Percentiles rank a stretch among this genome's conserved stretches.
These are phyloP conservation scores for Ascidia mentula DNA, from an alignment of 23 tunicate species.

Conservation along the genomic window DNA sequence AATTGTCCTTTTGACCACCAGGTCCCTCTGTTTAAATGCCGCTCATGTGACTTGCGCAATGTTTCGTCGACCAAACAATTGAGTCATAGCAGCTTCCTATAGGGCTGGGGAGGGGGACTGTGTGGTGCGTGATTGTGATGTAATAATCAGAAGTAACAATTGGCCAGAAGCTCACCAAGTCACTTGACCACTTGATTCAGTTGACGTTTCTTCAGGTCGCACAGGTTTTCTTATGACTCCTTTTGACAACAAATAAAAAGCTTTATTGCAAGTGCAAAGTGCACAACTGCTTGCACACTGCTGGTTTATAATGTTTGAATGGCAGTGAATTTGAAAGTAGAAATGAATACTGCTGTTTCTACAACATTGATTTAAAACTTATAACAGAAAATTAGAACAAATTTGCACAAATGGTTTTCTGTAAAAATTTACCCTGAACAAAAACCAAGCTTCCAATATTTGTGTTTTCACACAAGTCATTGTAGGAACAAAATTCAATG, in stretches of 20 bases:
- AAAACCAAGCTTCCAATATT: neutral
- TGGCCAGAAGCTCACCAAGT: neutral
- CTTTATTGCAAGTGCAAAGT: neutral
- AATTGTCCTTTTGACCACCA: neutral
- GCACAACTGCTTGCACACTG: neutral
- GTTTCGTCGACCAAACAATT: neutral
- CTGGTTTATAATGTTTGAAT: neutral
- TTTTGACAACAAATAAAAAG: neutral
- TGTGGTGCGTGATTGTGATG: neutral
- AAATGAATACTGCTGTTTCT: neutral
- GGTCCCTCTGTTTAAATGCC: neutral
- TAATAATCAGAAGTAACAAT: neutral
- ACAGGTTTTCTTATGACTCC: neutral
- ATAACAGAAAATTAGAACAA: neutral
- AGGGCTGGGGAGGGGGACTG: neutral
- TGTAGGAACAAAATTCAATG: too few species aligned
- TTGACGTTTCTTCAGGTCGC: neutral
- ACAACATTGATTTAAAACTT: neutral
- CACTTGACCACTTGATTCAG: neutral
- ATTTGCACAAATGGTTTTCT: neutral
- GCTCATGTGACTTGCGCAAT: constrained; percentile 9
- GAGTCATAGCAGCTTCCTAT: neutral
- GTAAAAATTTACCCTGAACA: neutral
- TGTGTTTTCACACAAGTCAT: too few species aligned
- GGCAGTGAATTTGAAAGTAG: too few species aligned